Percentiles rank a stretch among this genome's conserved stretches.
Evolutionary conservation across 2,888 invertebrate species (phyloP).

Genomic region (Therioaphis trifolii): DNA sequence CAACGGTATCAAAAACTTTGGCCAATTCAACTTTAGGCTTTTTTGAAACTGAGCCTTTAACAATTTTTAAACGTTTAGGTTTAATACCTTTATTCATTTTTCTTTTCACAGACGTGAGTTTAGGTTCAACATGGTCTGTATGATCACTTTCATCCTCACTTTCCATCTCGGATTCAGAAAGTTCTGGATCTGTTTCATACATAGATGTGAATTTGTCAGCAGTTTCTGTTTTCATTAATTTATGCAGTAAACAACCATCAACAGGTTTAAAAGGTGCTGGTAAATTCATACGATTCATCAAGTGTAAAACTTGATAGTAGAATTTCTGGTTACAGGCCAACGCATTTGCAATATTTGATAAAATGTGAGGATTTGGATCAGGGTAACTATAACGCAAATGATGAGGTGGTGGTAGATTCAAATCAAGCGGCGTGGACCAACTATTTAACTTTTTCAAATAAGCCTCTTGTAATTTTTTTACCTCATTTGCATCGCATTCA

Average conservation of each 20-base stretch:
- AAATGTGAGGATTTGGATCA: conserved; percentile 77
- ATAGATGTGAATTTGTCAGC: conserved; percentile 49
- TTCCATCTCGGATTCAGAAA: conserved; percentile 64
- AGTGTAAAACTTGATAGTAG: conserved; percentile 83
- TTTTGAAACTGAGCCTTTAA: conserved; percentile 63
- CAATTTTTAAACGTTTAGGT: conserved; percentile 71
- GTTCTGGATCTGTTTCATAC: conserved; percentile 58
- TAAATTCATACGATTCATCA: conserved; percentile 95
- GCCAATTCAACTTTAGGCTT: conserved; percentile 69
- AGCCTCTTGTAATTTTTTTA: conserved; percentile 67
- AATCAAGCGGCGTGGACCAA: conserved; percentile 74
- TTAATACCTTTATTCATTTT: conserved; percentile 69
- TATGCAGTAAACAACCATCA: background rate
- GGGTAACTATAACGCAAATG: conserved; percentile 86
- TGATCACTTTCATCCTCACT: conserved; percentile 60
- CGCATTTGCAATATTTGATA: conserved; percentile 82
- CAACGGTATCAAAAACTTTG: conserved; percentile 73
- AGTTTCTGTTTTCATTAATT: conserved; percentile 24
- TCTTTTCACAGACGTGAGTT: conserved; percentile 69
- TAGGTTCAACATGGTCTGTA: conserved; percentile 64
- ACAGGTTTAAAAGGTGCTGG: conserved; percentile 81
- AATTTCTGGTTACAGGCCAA: conserved; percentile 82
- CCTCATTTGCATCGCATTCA: conserved; percentile 30
- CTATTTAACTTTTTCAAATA: conserved; percentile 74
- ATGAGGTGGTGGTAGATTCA: conserved; percentile 81